These are phyloP conservation scores for Hemicrepidius hirtus DNA, from an alignment of 2,888 invertebrate genomes.

Conservation along the genomic window DNA sequence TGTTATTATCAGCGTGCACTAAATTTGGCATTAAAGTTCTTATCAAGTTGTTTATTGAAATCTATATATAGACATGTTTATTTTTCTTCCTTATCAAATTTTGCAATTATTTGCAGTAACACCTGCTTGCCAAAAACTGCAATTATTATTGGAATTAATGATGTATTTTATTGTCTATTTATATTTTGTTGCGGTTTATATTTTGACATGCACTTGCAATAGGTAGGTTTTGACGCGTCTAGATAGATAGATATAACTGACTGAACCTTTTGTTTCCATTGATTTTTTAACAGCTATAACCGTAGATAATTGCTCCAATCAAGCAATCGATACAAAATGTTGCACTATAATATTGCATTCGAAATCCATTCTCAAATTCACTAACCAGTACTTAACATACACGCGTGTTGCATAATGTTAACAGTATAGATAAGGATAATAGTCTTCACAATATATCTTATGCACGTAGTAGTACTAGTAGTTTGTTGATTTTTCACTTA, in stretches of 20 bases:
- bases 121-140: constrained; percentile 23
- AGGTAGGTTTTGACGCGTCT: constrained; percentile 1
- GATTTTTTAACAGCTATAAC: background rate
- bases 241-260: no score
- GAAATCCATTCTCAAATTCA: no score
- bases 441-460: background rate
- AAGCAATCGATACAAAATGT: background rate
- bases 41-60: constrained; percentile 25
- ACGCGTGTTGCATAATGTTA: background rate
- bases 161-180: constrained; percentile 20
- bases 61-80: constrained; percentile 33
- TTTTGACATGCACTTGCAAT: constrained; percentile 20
- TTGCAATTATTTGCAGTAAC: constrained; percentile 25
- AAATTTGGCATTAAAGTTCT: constrained; percentile 20
- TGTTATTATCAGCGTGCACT: constrained; percentile 20
- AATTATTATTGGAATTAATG: background rate
- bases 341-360: no score
- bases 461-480: constrained; percentile 1
- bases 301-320: background rate
- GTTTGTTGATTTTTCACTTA: background rate
- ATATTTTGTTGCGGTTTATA: constrained; percentile 5
- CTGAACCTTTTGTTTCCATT: background rate
- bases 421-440: background rate
- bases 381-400: background rate
- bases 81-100: constrained; percentile 24